Evolutionary conservation across 2,797 vertebrate genomes (phyloP).

Genomic region (Mormyrops attenuatus): DNA sequence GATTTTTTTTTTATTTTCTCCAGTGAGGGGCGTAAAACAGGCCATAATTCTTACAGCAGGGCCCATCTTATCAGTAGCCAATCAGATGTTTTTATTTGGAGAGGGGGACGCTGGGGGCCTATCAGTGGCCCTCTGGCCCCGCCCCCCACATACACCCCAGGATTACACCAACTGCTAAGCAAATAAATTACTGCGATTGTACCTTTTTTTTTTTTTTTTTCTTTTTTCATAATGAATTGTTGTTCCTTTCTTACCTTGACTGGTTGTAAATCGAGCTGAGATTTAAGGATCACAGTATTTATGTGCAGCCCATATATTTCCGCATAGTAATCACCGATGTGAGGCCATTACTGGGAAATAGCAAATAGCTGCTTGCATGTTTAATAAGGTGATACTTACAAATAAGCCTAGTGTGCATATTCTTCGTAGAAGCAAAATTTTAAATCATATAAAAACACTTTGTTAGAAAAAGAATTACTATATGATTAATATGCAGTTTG

Average conservation of each 20-base stretch:
- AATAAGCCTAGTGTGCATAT: neutral
- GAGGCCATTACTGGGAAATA: neutral
- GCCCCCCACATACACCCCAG: neutral
- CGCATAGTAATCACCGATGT: neutral
- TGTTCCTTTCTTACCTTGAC: neutral
- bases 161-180: neutral
- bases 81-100: neutral
- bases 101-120: neutral
- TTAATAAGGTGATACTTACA: neutral
- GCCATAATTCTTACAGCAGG: neutral
- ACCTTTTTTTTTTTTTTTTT: neutral
- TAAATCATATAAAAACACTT: neutral
- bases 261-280: neutral
- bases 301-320: neutral
- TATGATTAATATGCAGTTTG: neutral
- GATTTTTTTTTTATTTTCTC: neutral
- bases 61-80: neutral
- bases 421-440: neutral
- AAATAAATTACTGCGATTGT: neutral
- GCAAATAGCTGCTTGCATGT: neutral
- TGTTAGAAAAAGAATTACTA: neutral
- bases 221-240: neutral
- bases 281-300: neutral
- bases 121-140: neutral
- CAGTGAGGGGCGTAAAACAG: neutral